Conservation (phyloP, 2,797 vertebrate genomes). For the Tarsius wallacei region DNA sequence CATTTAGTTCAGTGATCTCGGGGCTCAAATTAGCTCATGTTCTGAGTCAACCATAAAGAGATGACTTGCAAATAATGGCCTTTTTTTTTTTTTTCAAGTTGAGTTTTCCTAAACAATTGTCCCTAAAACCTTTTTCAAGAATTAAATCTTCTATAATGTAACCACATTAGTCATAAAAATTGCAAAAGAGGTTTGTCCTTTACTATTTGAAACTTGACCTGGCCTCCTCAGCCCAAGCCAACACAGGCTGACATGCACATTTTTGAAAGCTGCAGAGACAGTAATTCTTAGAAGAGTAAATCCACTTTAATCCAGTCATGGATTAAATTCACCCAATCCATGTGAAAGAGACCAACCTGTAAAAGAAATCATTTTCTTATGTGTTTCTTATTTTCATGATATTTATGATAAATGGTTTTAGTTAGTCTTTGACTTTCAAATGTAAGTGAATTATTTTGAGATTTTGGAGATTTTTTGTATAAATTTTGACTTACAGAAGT, state of each 20-base stretch:
- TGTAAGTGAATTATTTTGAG: conserved; percentile 1
- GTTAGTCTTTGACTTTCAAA: conserved; percentile 30
- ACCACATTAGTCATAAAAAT: conserved; percentile 1
- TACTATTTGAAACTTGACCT: neutral
- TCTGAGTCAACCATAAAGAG: neutral
- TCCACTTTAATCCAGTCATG: neutral
- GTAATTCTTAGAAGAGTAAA: neutral
- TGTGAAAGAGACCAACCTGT: conserved; percentile 30
- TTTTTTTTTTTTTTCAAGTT: conserved; percentile 56
- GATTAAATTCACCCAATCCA: neutral
- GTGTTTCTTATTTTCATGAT: conserved; percentile 26
- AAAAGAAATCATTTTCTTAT: conserved; percentile 47
- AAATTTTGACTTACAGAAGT: conserved; percentile 48
- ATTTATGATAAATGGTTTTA: conserved; percentile 30
- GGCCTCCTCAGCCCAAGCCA: neutral
- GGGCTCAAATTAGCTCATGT: neutral
- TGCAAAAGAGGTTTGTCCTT: neutral
- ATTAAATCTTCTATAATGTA: neutral
- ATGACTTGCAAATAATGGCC: neutral
- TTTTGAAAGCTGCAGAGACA: neutral
- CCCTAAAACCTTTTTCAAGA: conserved; percentile 7
- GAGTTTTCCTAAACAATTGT: neutral
- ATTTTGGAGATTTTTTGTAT: conserved; percentile 58
- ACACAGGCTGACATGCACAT: neutral
- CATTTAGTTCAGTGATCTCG: neutral